Evolutionary conservation across 1,140 invertebrate genomes (phyloP).

Genomic region (Venustaconcha ellipsiformis): DNA sequence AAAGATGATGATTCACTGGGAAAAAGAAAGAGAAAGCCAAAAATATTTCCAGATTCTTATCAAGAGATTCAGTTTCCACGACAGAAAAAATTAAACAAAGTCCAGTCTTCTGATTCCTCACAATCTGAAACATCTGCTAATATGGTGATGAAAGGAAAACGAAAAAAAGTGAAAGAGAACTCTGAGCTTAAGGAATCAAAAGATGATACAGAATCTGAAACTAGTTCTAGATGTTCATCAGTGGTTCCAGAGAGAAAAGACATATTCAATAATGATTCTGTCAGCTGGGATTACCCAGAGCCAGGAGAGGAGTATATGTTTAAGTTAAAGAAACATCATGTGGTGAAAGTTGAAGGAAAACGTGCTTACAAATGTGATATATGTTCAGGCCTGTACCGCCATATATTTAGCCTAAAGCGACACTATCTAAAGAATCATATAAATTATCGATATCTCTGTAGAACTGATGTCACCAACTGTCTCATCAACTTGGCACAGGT

Average conservation of each 20-base stretch:
- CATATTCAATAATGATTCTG: constrained; percentile 10
- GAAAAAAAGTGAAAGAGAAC: constrained; percentile 14
- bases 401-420: constrained; percentile 73
- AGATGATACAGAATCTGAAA: background rate
- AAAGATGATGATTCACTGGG: background rate
- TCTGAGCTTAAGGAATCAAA: constrained; percentile 3
- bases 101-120: constrained; percentile 11
- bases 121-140: background rate
- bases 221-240: background rate
- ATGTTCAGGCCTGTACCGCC: constrained; percentile 70
- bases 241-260: background rate
- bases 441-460: constrained; percentile 71
- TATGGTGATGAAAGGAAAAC: background rate
- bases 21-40: constrained; percentile 26
- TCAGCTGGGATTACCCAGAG: constrained; percentile 38
- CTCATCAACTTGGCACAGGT: constrained; percentile 45
- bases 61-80: background rate
- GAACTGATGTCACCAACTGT: constrained; percentile 57
- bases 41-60: constrained; percentile 27
- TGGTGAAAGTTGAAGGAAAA: constrained; percentile 51
- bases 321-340: constrained; percentile 41
- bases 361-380: constrained; percentile 72
- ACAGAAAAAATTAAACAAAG: background rate
- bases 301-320: constrained; percentile 48
- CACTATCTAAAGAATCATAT: constrained; percentile 74